A percentile compares a stretch with the other conserved stretches of the same genome.
Conservation (phyloP, 92 coral and sea anemone genomes). For the Phymanthus crucifer region DNA sequence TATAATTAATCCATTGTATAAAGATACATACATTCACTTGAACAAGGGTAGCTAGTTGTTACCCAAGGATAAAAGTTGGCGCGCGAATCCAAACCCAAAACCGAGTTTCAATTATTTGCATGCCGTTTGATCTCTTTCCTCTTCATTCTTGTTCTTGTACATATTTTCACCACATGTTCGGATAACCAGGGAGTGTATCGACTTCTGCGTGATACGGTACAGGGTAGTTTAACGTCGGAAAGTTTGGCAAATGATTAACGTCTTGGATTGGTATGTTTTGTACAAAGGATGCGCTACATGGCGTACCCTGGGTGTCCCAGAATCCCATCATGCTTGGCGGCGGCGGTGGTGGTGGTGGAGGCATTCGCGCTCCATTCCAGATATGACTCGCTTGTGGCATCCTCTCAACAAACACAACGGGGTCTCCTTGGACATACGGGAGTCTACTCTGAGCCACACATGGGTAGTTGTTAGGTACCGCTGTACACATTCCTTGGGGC, state of each 20-base stretch:
- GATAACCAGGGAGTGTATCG: neutral
- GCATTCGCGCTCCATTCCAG: neutral
- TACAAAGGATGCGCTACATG: neutral
- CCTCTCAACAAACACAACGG: neutral
- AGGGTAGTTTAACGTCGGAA: neutral
- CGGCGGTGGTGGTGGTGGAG: neutral
- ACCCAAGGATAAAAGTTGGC: too few species aligned
- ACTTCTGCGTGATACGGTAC: neutral
- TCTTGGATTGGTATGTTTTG: neutral
- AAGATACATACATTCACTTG: too few species aligned
- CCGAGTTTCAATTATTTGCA: too few species aligned
- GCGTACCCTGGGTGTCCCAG: neutral
- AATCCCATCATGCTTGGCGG: neutral
- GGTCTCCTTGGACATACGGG: neutral
- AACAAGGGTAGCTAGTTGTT: too few species aligned
- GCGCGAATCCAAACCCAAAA: too few species aligned
- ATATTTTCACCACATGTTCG: neutral
- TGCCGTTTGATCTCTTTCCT: too few species aligned
- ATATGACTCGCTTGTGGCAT: neutral
- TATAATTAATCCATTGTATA: too few species aligned
- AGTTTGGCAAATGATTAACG: neutral
- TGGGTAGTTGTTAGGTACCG: slow-evolving; percentile 20
- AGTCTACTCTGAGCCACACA: slow-evolving; percentile 12
- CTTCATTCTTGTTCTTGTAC: neutral
- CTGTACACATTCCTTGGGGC: neutral